Evolutionary conservation across 2,888 invertebrate genomes (phyloP), one percentile per base, ranked within the genome.

Genomic region (Cacoxenus indagator): DNA sequence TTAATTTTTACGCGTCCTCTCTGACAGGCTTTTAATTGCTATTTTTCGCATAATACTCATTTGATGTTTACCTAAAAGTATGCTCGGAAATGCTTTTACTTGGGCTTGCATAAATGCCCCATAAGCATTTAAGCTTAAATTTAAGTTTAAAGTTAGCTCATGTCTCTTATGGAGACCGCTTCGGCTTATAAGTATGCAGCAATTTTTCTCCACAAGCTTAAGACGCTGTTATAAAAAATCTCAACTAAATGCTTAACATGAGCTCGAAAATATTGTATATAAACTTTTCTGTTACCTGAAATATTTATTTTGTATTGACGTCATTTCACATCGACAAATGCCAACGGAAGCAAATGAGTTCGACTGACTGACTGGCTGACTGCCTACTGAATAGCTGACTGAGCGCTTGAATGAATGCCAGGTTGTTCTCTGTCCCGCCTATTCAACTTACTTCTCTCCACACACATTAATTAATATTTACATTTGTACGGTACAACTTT

Each of bases 391-490:
- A 14, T 37, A 14, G 37, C 14, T 37, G 37, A 14, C 1, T 37
- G 37, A 37, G 29, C 11, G 48, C 17, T 19, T 31, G 65, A 65
- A 67, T 70, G 73, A 75, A 71, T 77, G 69, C 64, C 69, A 43
- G 6, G 68, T 67, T 76, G 72, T 67, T 70, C 73, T 67, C 72
- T 81, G 82, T 81, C 78, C 79, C 67, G 70, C 64, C 61, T 54
- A 55, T 61, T 48, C 46, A 59, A 57, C 26, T 70, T 31, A 31
- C 29, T 61, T 61, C 37, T 48, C 22, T 9, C 19, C 19, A 26
- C 68, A 61, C 67, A 70, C 68, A 75, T 75, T 67, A 79, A 81
- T 79, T 71, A 69, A 75, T 76, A 82, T 84, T 82, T 82, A 82
- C 84, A 82, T 84, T 74, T 79, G 76, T 82, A 65, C 67, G 73